Evolutionary conservation across 2,888 invertebrate genomes (phyloP), one percentile per base, ranked within the genome.

Genomic region (Rosalia funebris): DNA sequence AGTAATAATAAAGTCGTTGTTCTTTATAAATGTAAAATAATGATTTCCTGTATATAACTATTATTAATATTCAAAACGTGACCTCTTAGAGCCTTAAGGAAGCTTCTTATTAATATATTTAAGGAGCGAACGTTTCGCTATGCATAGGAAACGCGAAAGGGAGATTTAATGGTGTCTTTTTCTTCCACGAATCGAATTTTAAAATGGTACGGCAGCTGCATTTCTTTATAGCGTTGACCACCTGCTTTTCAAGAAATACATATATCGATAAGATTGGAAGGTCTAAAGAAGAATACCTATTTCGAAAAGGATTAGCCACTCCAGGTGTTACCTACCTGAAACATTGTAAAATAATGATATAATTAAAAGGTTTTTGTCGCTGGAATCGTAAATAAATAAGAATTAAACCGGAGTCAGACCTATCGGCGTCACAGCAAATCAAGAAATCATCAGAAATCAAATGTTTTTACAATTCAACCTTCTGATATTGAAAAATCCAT

Each of bases 161-260:
- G 50, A 50, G 37, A 11, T 15, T 15, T 53, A 16, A 9, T 32
- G 42, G 15, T 11, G 42, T 53, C 42, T 53, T 37, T 50, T 37
- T 53, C 20, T 15, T 25, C 10, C 14, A 42, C 53, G 53, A 53
- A 53, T 53, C 53, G 39, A 32, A 41, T 15, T 53, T 42, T 17
- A 31, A 53, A 56, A 47, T 56, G 56, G 41, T 56, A 41, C 56
- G 44, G 56, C 56, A 56, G 56, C 56, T 56, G 56, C 20, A 19
- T 37, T 55, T 37, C 17, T 39, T 11, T 11, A 31, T 15, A 31
- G 14, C 39, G 39, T 56, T 56, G 56, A 47, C 56, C 56, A 56
- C 56, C 56, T 56, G 56, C 56, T 39, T 47, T 46, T 36, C 37
- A 42, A 42, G 25, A 25, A 25, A 25, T n/a, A n/a, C n/a, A n/a